Base-by-base conservation (phyloP, 2,888 invertebrate genomes). In the Choristoneura rosaceana region DNA sequence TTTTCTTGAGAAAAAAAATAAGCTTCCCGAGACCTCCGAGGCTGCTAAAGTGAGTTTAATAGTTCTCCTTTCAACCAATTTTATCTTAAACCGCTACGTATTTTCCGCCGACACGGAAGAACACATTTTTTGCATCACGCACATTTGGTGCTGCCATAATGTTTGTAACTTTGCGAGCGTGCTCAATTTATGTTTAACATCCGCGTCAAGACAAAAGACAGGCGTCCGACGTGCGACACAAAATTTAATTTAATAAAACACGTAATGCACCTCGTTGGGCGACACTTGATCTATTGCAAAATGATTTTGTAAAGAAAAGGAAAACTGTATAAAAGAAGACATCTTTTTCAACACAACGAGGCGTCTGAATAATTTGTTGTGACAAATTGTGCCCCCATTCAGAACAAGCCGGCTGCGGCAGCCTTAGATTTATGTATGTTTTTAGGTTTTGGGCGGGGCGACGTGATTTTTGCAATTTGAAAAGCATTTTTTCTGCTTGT, bases 351-450 rank as follows among this genome's bases (percentile, higher is more conserved):
- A 81, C 81, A 80, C 83, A 80, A 81, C 78, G 79, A 80, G 83
- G 81, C 81, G 83, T 82, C 84, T 87, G 88, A 88, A 89, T 89
- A 90, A 90, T 89, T 89, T 88, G 87, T 83, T 82, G 84, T 87
- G 89, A 89, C 89, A 88, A 90, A 89, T 90, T 84, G 87, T 80
- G 80, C 81, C 79, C 84, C 86, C 82, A 87, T 89, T 89, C 87
- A 86, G 86, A 88, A 87, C 86, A 88, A 87, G 82, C 81, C 74
- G 79, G 74, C 77, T 79, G 83, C 81, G 81, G 74, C 71, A 77
- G 79, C 80, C 79, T 78, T 78, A 83, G 85, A 85, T 85, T 87
- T 85, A 84, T 82, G 82, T 79, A 74, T 79, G 80, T 79, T 79
- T 79, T 82, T 73, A 73, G 73, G 69, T 64, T 69, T 64, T 73